phyloP scores from a whole-genome alignment of 2,888 invertebrate genomes.

The Rapana venosa region DNA sequence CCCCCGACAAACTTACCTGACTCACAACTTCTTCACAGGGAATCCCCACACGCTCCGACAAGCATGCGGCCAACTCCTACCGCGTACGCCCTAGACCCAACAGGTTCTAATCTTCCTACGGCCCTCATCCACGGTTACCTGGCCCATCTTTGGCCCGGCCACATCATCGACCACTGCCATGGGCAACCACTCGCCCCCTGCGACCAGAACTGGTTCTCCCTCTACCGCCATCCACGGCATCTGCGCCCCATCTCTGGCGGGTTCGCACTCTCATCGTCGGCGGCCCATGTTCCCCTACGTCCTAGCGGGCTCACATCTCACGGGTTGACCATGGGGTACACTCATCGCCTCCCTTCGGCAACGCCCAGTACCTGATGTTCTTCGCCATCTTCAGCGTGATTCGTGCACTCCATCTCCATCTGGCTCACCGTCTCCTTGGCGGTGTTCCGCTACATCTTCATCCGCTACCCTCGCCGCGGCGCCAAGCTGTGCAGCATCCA shows the following conservation, averaged over 20 bases:
- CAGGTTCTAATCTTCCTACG: constrained; percentile 6
- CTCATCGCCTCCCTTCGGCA: constrained; percentile 71
- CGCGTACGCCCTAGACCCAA: neutral
- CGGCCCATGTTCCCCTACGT: constrained; percentile 92
- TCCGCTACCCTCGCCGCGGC: constrained; percentile 85
- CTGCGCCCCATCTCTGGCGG: constrained; percentile 91
- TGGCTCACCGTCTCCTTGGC: constrained; percentile 95
- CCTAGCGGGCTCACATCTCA: constrained; percentile 92
- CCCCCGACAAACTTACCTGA: neutral
- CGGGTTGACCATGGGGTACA: constrained; percentile 91
- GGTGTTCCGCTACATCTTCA: constrained; percentile 88
- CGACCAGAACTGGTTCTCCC: constrained; percentile 36
- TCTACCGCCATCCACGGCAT: constrained; percentile 86
- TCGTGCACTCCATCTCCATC: constrained; percentile 93
- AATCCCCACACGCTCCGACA: neutral
- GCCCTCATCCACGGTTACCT: neutral
- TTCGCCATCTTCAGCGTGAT: constrained; percentile 94
- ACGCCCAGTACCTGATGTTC: constrained; percentile 81
- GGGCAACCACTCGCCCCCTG: constrained; percentile 28
- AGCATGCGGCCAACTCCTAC: constrained; percentile 28
- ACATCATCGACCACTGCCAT: constrained; percentile 17
- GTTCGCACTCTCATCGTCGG: constrained; percentile 92
- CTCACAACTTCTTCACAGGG: neutral
- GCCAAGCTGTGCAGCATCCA: constrained; percentile 90
- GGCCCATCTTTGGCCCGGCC: neutral